These are phyloP conservation scores for Pungitius pungitius DNA, from an alignment of 2,113 vertebrate species.

Conservation along the genomic window DNA sequence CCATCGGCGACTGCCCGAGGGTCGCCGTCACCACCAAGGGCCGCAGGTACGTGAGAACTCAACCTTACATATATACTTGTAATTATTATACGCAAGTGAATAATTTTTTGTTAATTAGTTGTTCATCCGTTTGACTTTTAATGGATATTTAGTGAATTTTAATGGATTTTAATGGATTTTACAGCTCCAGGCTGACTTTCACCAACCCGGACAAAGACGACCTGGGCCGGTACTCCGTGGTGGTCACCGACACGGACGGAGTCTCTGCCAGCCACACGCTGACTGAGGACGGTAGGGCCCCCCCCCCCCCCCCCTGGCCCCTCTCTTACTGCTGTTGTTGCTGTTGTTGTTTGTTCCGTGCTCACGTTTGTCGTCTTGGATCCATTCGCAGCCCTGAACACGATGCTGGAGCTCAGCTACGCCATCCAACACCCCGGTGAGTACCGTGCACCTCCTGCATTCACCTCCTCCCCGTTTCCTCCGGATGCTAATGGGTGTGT, in stretches of 20 bases:
- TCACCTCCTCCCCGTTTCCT: neutral
- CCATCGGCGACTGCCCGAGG: constrained; percentile 81
- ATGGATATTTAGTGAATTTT: neutral
- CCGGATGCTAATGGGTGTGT: neutral
- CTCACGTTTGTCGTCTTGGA: constrained; percentile 11
- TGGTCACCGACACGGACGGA: constrained; percentile 92
- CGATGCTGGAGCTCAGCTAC: constrained; percentile 89
- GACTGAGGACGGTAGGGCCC: constrained; percentile 88
- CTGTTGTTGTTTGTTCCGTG: neutral
- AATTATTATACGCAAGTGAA: too few species aligned
- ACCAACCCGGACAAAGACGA: constrained; percentile 88
- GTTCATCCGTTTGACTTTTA: too few species aligned
- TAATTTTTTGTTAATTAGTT: too few species aligned
- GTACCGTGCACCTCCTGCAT: constrained; percentile 48
- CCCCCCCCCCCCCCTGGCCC: too few species aligned
- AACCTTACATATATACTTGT: too few species aligned
- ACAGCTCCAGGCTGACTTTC: constrained; percentile 90
- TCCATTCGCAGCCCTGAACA: constrained; percentile 86
- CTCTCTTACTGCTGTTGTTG: neutral
- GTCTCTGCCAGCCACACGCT: constrained; percentile 90
- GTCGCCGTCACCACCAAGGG: constrained; percentile 80
- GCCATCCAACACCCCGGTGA: constrained; percentile 95
- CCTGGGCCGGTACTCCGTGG: constrained; percentile 88
- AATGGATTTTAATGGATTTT: neutral
- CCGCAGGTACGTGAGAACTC: constrained; percentile 77